Percentiles rank a stretch among this genome's conserved stretches.
Evolutionary conservation across 2,888 invertebrate genomes (phyloP).

Genomic region (Ligdia adustata): DNA sequence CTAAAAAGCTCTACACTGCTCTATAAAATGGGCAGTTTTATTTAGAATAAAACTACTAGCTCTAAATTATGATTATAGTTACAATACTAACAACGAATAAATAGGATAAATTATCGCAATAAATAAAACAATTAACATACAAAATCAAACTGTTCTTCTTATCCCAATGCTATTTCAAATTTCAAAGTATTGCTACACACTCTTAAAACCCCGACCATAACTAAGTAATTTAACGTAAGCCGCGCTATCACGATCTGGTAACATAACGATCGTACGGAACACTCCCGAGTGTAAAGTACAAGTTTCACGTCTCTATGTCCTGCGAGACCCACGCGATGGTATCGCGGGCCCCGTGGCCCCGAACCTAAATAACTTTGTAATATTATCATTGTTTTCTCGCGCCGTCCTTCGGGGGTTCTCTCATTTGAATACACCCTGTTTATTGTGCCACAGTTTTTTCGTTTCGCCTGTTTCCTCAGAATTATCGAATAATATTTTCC

Average conservation of each 20-base stretch:
- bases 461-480: slow-evolving; percentile 55
- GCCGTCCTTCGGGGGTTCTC: slow-evolving; percentile 52
- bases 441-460: slow-evolving; percentile 67
- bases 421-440: slow-evolving; percentile 80
- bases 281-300: slow-evolving; percentile 7
- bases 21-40: no score
- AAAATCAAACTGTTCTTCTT: no score
- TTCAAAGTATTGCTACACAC: not conserved
- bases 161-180: not conserved
- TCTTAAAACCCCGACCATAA: slow-evolving; percentile 2
- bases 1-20: no score
- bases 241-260: slow-evolving; percentile 3
- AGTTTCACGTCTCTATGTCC: slow-evolving; percentile 3
- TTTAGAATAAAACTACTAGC: no score
- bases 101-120: no score
- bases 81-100: no score
- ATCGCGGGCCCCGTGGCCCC: slow-evolving; percentile 48
- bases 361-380: slow-evolving; percentile 76
- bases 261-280: slow-evolving; percentile 2
- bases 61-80: no score
- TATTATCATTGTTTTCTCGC: slow-evolving; percentile 77
- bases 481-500: slow-evolving; percentile 74
- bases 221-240: not conserved
- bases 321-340: not conserved
- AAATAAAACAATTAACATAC: no score